phyloP scores from a whole-genome alignment of 2,888 invertebrate genomes.

The Thera obeliscata region DNA sequence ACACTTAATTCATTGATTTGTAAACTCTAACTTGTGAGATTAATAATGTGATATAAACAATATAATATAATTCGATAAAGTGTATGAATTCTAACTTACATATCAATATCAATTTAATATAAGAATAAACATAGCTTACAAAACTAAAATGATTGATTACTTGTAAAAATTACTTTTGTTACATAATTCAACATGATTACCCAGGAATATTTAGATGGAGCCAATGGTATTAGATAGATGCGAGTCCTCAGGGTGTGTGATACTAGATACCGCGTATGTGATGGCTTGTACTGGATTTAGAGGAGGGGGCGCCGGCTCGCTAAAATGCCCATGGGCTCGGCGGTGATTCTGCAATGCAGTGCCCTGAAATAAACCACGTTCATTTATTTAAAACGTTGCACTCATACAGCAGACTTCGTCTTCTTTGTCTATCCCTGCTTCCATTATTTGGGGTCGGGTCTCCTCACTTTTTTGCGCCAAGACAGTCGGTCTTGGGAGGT shows the following conservation, averaged over 20 bases:
- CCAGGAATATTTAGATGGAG: conserved; percentile 18
- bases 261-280: conserved; percentile 28
- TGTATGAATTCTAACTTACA: not conserved
- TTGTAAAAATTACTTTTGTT: too few species aligned
- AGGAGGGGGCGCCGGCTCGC: conserved; percentile 37
- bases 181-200: not conserved
- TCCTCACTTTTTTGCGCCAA: too few species aligned
- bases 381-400: not conserved
- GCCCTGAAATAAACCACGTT: conserved; percentile 60
- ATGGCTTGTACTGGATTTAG: conserved; percentile 37
- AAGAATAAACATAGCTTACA: conserved; percentile 1
- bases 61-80: not conserved
- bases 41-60: not conserved
- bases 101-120: not conserved
- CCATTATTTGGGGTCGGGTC: too few species aligned
- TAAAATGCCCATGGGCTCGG: conserved; percentile 84
- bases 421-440: too few species aligned
- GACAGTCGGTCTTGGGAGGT: too few species aligned
- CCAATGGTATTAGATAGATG: conserved; percentile 30
- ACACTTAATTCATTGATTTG: not conserved
- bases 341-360: conserved; percentile 86
- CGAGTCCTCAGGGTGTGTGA: conserved; percentile 26
- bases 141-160: not conserved
- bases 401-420: too few species aligned
- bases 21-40: not conserved